phyloP scores from a whole-genome alignment of 2,888 invertebrate genomes.

The Meiosimyza decipiens region DNA sequence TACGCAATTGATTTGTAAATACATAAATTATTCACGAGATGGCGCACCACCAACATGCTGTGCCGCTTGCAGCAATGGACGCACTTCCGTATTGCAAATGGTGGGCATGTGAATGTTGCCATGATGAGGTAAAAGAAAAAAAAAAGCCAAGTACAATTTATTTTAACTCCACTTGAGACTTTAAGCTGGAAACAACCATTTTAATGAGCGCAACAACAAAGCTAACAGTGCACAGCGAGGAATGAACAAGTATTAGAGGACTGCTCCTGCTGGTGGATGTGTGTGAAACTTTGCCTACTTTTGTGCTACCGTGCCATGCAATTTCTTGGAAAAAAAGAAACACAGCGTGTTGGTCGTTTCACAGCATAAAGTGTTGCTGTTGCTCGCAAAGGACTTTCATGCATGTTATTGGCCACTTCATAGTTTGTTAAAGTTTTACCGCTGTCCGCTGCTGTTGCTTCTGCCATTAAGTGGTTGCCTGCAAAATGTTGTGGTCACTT shows the following conservation, averaged over 20 bases:
- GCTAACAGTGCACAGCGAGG: neutral
- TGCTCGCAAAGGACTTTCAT: conserved; percentile 2
- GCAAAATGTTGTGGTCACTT: conserved; percentile 33
- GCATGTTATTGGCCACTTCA: conserved; percentile 25
- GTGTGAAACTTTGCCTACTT: no score
- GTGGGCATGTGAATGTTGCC: conserved; percentile 19
- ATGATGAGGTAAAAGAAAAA: conserved; percentile 7
- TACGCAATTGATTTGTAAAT: conserved; percentile 29
- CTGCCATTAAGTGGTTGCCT: conserved; percentile 25
- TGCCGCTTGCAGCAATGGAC: no score
- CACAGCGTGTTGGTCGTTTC: neutral
- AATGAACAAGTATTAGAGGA: neutral
- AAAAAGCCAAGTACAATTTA: conserved; percentile 7
- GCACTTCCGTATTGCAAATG: no score
- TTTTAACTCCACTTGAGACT: conserved; percentile 22
- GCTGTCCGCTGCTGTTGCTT: neutral
- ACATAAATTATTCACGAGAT: conserved; percentile 20
- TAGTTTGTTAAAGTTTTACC: conserved; percentile 20
- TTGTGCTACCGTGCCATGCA: no score
- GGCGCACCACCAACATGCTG: neutral
- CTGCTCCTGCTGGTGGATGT: neutral
- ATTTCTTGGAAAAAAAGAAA: no score
- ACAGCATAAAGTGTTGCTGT: neutral
- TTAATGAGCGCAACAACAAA: conserved; percentile 27
- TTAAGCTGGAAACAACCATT: conserved; percentile 15